Conservation (phyloP, 2,113 vertebrate genomes). For the Octodon degus region DNA sequence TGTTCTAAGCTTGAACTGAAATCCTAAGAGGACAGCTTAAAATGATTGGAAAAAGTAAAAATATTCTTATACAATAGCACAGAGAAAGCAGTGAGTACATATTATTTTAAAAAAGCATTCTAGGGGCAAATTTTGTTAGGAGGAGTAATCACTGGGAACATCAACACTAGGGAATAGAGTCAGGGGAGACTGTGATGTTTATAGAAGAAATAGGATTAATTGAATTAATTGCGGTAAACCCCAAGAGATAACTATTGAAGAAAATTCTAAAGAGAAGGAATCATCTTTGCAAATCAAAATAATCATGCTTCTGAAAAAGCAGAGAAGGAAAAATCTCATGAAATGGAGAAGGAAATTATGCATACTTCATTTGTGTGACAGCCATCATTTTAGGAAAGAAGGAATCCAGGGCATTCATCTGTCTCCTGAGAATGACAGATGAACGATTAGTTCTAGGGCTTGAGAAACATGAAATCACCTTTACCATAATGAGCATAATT, state of each 20-base stretch:
- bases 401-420: background rate
- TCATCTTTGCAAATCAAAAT: background rate
- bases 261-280: background rate
- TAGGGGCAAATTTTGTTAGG: background rate
- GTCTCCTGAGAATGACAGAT: background rate
- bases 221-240: background rate
- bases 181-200: background rate
- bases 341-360: background rate
- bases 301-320: background rate
- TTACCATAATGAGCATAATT: background rate
- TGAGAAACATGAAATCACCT: background rate
- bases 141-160: background rate
- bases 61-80: background rate
- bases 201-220: background rate
- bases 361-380: background rate
- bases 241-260: background rate
- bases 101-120: background rate
- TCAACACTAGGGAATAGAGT: background rate
- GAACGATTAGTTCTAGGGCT: background rate
- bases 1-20: background rate
- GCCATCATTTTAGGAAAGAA: background rate
- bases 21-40: background rate
- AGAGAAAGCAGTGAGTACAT: background rate
- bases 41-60: background rate
- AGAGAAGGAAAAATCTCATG: background rate